A percentile compares a stretch with the other conserved stretches of the same genome.
Conservation (phyloP, 2,113 vertebrate genomes). For the Calidris pugnax region DNA sequence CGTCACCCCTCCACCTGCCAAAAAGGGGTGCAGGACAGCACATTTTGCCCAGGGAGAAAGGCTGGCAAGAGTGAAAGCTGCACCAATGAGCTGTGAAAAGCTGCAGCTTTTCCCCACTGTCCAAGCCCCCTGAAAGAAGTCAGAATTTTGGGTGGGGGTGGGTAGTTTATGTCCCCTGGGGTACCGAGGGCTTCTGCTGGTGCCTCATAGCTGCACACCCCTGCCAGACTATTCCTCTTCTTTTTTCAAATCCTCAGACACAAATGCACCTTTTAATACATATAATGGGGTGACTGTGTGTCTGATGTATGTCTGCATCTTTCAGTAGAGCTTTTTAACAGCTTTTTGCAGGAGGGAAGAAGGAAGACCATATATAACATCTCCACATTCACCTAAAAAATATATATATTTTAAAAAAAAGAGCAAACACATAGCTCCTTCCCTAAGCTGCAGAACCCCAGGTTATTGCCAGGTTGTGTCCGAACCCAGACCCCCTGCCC, state of each 20-base stretch:
- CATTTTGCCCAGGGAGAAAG: not conserved
- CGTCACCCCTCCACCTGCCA: accelerated
- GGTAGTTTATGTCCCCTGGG: not conserved
- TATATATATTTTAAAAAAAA: too few relatives aligned
- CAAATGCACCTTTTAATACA: not conserved
- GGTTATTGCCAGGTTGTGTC: not conserved
- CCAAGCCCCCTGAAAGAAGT: not conserved
- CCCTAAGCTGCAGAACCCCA: not conserved
- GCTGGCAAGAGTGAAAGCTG: not conserved
- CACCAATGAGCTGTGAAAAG: not conserved
- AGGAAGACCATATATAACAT: not conserved
- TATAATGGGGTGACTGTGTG: not conserved
- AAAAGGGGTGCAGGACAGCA: not conserved
- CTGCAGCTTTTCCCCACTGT: not conserved
- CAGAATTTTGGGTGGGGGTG: not conserved
- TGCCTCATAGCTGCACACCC: not conserved
- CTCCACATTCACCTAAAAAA: too few relatives aligned
- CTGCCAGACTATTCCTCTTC: not conserved
- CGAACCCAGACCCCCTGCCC: not conserved
- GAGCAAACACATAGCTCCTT: not conserved
- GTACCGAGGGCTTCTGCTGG: not conserved
- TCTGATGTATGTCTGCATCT: not conserved
- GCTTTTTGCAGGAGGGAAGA: not conserved
- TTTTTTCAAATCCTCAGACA: not conserved
- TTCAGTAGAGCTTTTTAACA: not conserved